phyloP scores from a whole-genome alignment of 2,888 invertebrate genomes.

The Plemyria rubiginata region DNA sequence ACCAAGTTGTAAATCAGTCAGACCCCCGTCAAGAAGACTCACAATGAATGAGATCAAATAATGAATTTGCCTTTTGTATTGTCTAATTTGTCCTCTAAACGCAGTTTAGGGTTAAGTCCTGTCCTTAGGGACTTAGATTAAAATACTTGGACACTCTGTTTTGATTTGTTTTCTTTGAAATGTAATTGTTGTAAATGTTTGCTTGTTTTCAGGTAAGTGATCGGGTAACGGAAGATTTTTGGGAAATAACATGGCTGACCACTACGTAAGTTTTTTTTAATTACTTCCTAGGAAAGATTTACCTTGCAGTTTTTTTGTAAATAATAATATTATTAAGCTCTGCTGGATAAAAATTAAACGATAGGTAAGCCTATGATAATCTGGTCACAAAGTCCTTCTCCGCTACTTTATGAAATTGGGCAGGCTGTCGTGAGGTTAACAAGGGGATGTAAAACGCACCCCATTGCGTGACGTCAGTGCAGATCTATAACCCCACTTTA shows the following conservation, averaged over 20 bases:
- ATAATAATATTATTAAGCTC: too few relatives aligned
- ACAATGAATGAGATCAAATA: conserved; percentile 37
- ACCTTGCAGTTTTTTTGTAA: too few relatives aligned
- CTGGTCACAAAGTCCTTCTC: too few relatives aligned
- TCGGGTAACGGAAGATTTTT: conserved; percentile 14
- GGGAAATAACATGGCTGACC: conserved; percentile 25
- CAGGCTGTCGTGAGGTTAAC: too few relatives aligned
- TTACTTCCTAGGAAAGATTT: too few relatives aligned
- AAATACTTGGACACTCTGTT: conserved; percentile 35
- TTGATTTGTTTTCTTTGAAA: conserved; percentile 35
- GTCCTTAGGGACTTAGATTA: conserved; percentile 38
- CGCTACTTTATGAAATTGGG: too few relatives aligned
- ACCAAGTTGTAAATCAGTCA: conserved; percentile 49
- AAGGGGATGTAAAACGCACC: too few relatives aligned
- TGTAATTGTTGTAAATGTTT: conserved; percentile 32
- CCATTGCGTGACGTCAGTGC: too few relatives aligned
- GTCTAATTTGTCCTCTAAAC: conserved; percentile 43
- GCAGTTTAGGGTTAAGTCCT: conserved; percentile 41
- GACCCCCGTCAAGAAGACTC: conserved; percentile 33
- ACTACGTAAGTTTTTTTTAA: conserved; percentile 28
- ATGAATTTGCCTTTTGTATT: conserved; percentile 39
- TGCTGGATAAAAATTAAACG: too few relatives aligned
- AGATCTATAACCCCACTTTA: too few relatives aligned
- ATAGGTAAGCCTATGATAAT: too few relatives aligned
- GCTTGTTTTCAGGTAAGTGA: conserved; percentile 50